phyloP scores from a whole-genome alignment of 2,113 vertebrate genomes.

The Lampris megalopsis region DNA sequence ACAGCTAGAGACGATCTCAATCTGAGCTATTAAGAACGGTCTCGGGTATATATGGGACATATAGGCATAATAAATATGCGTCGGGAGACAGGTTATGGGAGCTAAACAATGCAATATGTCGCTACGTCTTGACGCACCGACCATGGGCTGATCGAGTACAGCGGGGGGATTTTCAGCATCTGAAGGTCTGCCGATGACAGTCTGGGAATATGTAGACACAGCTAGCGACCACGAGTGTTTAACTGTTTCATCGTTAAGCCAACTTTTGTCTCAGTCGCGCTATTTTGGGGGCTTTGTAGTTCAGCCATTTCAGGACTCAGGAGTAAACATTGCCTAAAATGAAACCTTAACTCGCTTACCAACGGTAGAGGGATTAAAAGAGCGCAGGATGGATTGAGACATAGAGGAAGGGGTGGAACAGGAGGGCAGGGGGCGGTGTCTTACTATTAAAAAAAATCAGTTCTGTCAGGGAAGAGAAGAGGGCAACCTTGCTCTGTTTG shows the following conservation, averaged over 20 bases:
- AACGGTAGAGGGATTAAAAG: conserved; percentile 41
- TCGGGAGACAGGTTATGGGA: background rate
- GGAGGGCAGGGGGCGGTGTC: conserved; percentile 26
- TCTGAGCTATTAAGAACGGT: conserved; percentile 64
- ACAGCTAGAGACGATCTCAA: conserved; percentile 66
- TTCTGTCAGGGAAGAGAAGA: conserved; percentile 33
- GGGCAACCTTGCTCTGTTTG: conserved; percentile 14
- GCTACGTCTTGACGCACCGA: background rate
- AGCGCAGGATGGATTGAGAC: conserved; percentile 38
- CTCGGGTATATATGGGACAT: conserved; percentile 40
- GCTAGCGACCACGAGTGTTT: background rate
- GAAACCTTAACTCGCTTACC: conserved; percentile 53
- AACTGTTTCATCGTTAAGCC: too few relatives aligned
- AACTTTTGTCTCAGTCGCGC: conserved; percentile 30
- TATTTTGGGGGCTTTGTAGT: conserved; percentile 48
- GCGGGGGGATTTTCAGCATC: background rate
- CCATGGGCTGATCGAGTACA: background rate
- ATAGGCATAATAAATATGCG: conserved; percentile 23
- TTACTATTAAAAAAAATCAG: conserved; percentile 58
- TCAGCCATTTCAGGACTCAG: conserved; percentile 59
- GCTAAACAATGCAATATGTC: background rate
- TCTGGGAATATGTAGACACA: background rate
- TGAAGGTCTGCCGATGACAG: background rate
- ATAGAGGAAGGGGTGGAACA: background rate
- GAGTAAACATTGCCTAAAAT: conserved; percentile 66